A percentile compares a stretch with the other conserved stretches of the same genome.
phyloP scores from a whole-genome alignment of 2,888 invertebrate species.

The Zootermopsis nevadensis region DNA sequence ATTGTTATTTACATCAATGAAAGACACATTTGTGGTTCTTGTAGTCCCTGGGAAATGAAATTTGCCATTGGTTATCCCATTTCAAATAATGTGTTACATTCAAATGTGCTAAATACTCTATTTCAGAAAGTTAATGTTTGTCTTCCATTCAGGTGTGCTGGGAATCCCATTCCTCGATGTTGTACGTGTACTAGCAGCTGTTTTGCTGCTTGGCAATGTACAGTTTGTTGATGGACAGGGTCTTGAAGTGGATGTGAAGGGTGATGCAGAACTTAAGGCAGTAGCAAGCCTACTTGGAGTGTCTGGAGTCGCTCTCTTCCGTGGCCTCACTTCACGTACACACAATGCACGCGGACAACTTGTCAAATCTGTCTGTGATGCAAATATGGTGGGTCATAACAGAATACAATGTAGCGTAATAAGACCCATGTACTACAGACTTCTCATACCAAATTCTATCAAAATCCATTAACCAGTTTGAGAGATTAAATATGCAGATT shows the following conservation, averaged over 20 bases:
- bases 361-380: constrained; percentile 83
- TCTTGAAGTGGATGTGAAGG: constrained; percentile 81
- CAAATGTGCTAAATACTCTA: not conserved
- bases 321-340: constrained; percentile 86
- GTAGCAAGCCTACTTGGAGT: constrained; percentile 87
- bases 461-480: too few relatives aligned
- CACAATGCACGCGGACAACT: constrained; percentile 82
- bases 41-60: too few relatives aligned
- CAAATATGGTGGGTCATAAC: constrained; percentile 73
- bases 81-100: not conserved
- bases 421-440: too few relatives aligned
- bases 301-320: constrained; percentile 77
- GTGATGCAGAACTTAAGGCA: constrained; percentile 85
- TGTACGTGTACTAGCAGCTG: constrained; percentile 89
- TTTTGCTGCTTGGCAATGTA: constrained; percentile 91
- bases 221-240: constrained; percentile 84
- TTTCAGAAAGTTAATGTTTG: not conserved
- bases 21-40: too few relatives aligned
- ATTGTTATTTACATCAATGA: too few relatives aligned
- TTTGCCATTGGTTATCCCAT: too few relatives aligned
- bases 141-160: constrained; percentile 70
- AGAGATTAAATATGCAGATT: too few relatives aligned
- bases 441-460: too few relatives aligned
- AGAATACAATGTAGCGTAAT: too few relatives aligned
- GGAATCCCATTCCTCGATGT: constrained; percentile 96